phyloP scores from a whole-genome alignment of 1,140 invertebrate genomes.

The Nebria ingens region DNA sequence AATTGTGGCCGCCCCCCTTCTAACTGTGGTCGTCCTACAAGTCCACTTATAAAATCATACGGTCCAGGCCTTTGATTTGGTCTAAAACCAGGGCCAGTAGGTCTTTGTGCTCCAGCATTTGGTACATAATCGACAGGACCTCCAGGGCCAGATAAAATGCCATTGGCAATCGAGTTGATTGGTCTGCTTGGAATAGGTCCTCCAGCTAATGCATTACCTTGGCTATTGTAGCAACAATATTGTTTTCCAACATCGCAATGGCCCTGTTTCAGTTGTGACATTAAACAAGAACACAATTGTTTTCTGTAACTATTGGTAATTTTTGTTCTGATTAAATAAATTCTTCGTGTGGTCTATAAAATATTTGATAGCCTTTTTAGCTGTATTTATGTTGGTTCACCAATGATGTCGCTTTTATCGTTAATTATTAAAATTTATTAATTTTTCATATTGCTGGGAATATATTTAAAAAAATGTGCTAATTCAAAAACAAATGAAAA shows the following conservation, averaged over 20 bases:
- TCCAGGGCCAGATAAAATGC: slow-evolving; percentile 45
- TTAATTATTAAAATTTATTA: no score
- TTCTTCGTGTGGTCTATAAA: no score
- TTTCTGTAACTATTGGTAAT: no score
- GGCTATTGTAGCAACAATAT: slow-evolving; percentile 42
- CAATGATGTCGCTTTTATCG: no score
- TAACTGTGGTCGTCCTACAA: not conserved
- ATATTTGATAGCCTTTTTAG: no score
- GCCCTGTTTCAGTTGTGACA: slow-evolving; percentile 38
- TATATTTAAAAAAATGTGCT: no score
- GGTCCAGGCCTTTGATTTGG: not conserved
- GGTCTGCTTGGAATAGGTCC: slow-evolving; percentile 25
- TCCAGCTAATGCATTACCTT: slow-evolving; percentile 24
- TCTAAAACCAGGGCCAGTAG: not conserved
- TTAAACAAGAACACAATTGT: not conserved
- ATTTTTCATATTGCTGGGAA: no score
- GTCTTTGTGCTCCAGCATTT: not conserved
- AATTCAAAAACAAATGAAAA: no score
- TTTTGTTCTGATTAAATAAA: no score
- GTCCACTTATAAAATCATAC: not conserved
- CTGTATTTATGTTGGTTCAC: no score
- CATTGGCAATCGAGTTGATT: slow-evolving; percentile 28
- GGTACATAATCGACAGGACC: slow-evolving; percentile 31
- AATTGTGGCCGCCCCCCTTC: slow-evolving; percentile 19
- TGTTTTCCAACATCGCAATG: slow-evolving; percentile 41